Percentiles rank a stretch among this genome's conserved stretches.
phyloP scores from a whole-genome alignment of 1,140 invertebrate species.

The Drosophila bifasciata region DNA sequence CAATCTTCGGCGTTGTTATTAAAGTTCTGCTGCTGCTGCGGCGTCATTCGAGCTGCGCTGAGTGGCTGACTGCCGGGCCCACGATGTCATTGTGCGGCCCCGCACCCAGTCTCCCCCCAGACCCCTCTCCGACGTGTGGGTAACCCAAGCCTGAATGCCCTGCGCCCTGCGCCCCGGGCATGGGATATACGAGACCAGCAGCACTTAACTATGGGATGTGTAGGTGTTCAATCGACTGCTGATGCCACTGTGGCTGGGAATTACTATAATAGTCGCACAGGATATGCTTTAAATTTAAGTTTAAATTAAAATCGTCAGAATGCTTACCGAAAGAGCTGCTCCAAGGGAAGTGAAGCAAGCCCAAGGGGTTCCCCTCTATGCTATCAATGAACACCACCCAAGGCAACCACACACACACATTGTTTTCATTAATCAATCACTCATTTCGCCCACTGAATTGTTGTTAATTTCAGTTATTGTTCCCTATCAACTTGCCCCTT shows the following conservation, averaged over 20 bases:
- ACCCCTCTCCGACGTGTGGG: constrained; percentile 9
- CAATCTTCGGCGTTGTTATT: constrained; percentile 74
- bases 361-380: no score
- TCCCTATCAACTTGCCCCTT: constrained; percentile 8
- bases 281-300: no score
- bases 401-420: neutral
- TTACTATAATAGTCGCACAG: neutral
- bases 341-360: no score
- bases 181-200: constrained; percentile 35
- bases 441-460: constrained; percentile 12
- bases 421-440: constrained; percentile 13
- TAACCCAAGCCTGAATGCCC: constrained; percentile 32
- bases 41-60: constrained; percentile 68
- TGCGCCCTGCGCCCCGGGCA: constrained; percentile 20
- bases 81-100: constrained; percentile 66
- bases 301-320: no score
- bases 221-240: constrained; percentile 12
- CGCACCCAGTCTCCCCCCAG: constrained; percentile 26
- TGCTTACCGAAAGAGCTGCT: no score
- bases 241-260: no score
- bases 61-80: constrained; percentile 53
- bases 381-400: neutral
- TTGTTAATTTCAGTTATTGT: constrained; percentile 42
- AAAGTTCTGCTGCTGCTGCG: constrained; percentile 78
- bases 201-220: constrained; percentile 27